These are phyloP conservation scores for Hemistola chrysoprasaria DNA, from an alignment of 2,888 invertebrate genomes.

Conservation along the genomic window DNA sequence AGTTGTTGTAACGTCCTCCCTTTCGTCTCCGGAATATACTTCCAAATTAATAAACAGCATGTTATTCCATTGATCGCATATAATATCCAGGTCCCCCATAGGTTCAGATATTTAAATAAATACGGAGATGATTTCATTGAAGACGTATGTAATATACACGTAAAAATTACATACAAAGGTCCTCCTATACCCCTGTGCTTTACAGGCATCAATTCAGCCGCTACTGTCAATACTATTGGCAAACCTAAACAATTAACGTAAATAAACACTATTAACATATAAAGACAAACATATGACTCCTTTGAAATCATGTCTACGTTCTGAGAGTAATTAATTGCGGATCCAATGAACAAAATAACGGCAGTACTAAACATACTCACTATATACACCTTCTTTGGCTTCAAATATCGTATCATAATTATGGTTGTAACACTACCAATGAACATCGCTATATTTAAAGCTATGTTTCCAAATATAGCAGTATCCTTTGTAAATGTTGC, in stretches of 20 bases:
- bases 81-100: constrained; percentile 8
- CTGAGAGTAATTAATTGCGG: not conserved
- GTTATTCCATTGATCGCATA: constrained; percentile 2
- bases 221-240: not conserved
- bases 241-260: not conserved
- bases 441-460: constrained; percentile 7
- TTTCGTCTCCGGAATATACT: too few relatives aligned
- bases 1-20: too few relatives aligned
- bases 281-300: constrained; percentile 2
- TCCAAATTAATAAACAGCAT: too few relatives aligned
- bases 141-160: constrained; percentile 3
- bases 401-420: constrained; percentile 2
- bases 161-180: constrained; percentile 4
- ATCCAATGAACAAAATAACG: constrained; percentile 1
- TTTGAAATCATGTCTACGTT: not conserved
- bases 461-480: constrained; percentile 6
- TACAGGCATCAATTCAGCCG: constrained; percentile 14
- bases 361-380: not conserved
- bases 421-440: constrained; percentile 2
- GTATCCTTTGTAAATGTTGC: constrained; percentile 7
- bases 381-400: constrained; percentile 8
- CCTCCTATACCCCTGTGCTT: constrained; percentile 17
- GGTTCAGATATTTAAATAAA: constrained; percentile 4
- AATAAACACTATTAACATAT: constrained; percentile 5
- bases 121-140: constrained; percentile 12